Conservation (phyloP, 2,113 vertebrate genomes). For the Mustelus asterias region DNA sequence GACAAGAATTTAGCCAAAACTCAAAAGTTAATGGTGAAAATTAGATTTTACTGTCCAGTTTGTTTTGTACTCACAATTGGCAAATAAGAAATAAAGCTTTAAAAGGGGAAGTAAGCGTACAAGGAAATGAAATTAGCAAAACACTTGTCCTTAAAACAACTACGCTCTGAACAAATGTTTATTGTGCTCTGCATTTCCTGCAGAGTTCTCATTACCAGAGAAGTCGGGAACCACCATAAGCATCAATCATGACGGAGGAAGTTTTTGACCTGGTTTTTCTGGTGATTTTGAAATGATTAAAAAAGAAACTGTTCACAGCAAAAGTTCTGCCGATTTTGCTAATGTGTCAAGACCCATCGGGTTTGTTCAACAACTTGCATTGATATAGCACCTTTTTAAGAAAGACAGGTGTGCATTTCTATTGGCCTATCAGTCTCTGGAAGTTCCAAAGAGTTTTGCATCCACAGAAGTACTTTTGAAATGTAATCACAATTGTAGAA, state of each 20-base stretch:
- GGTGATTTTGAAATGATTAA: neutral
- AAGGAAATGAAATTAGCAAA: neutral
- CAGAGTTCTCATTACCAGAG: neutral
- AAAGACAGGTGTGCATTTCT: neutral
- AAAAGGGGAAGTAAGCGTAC: neutral
- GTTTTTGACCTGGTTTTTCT: neutral
- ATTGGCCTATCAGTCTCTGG: neutral
- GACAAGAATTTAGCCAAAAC: neutral
- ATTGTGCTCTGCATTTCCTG: neutral
- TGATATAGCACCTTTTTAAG: neutral
- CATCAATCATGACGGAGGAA: neutral
- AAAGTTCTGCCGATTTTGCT: neutral
- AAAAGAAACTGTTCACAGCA: neutral
- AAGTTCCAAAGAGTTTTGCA: neutral
- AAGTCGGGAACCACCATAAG: neutral
- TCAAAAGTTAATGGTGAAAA: neutral
- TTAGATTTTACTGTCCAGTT: neutral
- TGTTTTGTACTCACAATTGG: neutral
- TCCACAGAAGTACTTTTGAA: neutral
- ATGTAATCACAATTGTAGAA: neutral
- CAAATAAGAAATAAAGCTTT: neutral
- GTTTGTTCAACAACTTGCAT: neutral
- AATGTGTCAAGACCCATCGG: neutral
- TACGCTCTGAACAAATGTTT: neutral
- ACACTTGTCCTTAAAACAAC: neutral